phyloP scores from a whole-genome alignment of 2,113 vertebrate species.

The Pterocles gutturalis region DNA sequence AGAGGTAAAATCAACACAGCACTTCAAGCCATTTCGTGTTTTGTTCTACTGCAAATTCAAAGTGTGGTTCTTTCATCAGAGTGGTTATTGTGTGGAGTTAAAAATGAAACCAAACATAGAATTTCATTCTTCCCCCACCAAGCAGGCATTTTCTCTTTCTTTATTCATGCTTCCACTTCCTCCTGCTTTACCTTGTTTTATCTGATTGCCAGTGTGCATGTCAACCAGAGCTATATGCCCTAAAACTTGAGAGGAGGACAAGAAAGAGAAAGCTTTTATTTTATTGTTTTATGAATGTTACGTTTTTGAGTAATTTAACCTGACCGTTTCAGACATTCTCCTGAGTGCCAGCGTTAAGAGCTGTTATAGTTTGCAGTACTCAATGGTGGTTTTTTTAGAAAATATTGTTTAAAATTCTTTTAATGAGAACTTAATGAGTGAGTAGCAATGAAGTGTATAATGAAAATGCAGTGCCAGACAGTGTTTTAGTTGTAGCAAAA shows the following conservation, averaged over 20 bases:
- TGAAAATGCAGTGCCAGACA: background rate
- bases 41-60: background rate
- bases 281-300: background rate
- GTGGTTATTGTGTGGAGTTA: background rate
- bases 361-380: background rate
- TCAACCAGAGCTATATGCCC: background rate
- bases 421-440: background rate
- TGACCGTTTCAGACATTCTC: background rate
- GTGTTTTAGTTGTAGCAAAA: background rate
- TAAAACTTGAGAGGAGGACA: accelerated
- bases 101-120: background rate
- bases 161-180: background rate
- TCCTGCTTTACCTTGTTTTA: background rate
- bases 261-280: background rate
- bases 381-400: background rate
- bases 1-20: background rate
- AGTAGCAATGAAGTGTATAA: background rate
- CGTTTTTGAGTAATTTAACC: background rate
- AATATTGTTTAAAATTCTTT: background rate
- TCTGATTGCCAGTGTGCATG: background rate
- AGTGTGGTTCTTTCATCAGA: background rate
- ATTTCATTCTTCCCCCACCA: background rate
- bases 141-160: background rate
- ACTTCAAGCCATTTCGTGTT: background rate
- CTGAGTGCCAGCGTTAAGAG: background rate